phyloP scores from a whole-genome alignment of 2,797 vertebrate genomes.

The Amniataba percoides region DNA sequence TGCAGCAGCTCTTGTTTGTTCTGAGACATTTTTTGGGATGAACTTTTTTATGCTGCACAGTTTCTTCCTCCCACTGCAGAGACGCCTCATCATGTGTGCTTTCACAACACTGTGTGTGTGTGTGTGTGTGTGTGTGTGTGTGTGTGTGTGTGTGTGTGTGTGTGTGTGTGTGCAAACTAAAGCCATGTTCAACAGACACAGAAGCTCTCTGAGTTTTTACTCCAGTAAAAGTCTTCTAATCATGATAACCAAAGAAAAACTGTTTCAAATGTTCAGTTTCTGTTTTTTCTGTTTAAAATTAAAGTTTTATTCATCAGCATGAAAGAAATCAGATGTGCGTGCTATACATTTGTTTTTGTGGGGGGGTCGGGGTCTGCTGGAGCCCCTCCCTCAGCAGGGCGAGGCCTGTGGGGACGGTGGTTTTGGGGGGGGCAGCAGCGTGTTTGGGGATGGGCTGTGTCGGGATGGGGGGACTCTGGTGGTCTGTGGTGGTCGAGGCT shows the following conservation, averaged over 20 bases:
- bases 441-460: constrained; percentile 4
- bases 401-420: constrained; percentile 10
- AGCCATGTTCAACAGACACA: background rate
- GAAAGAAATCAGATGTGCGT: too few species aligned
- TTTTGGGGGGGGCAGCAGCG: constrained; percentile 3
- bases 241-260: too few species aligned
- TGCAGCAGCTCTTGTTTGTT: constrained; percentile 46
- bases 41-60: constrained; percentile 33
- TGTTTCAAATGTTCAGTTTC: too few species aligned
- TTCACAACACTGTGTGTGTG: constrained; percentile 25
- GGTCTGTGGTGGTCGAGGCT: too few species aligned
- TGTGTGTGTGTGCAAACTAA: background rate
- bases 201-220: too few species aligned
- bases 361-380: constrained; percentile 27
- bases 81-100: constrained; percentile 29
- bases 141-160: constrained; percentile 18
- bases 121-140: constrained; percentile 24
- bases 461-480: constrained; percentile 35
- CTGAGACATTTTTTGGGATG: constrained; percentile 47
- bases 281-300: too few species aligned
- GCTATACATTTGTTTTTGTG: background rate
- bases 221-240: too few species aligned
- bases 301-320: too few species aligned
- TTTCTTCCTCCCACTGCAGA: constrained; percentile 19
- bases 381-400: constrained; percentile 58